Conservation (phyloP, 2,888 invertebrate species). For the Cryptocheilus praepositus region DNA sequence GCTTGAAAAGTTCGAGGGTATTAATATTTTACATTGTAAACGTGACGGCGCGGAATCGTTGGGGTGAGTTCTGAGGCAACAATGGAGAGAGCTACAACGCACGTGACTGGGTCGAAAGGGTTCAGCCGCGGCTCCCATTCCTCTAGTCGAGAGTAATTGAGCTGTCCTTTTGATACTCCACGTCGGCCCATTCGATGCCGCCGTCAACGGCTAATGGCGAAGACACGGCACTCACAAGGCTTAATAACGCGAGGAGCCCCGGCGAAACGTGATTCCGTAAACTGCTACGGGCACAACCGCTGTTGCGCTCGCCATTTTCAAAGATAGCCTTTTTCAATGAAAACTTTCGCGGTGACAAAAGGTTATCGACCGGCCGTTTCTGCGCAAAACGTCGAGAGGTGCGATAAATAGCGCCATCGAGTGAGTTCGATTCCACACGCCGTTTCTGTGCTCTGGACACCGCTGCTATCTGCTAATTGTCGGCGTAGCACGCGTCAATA, state of each 20-base stretch:
- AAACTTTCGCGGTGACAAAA: too few species aligned
- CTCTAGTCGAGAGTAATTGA: slow-evolving; percentile 29
- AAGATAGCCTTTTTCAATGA: too few species aligned
- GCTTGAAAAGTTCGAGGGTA: slow-evolving; percentile 24
- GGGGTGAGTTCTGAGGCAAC: slow-evolving; percentile 1
- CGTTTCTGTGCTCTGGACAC: too few species aligned
- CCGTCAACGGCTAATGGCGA: slow-evolving; percentile 26
- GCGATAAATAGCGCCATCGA: too few species aligned
- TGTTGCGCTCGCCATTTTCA: too few species aligned
- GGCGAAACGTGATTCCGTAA: too few species aligned
- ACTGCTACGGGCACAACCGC: too few species aligned
- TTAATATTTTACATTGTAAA: slow-evolving; percentile 49
- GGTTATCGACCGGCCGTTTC: too few species aligned
- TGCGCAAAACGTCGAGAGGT: too few species aligned
- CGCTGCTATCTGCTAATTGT: too few species aligned
- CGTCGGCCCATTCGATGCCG: slow-evolving; percentile 10
- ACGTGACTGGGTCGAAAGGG: slow-evolving; percentile 5
- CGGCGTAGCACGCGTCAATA: too few species aligned
- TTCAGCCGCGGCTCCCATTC: slow-evolving; percentile 1
- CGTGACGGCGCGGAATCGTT: slow-evolving; percentile 25
- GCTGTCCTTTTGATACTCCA: slow-evolving; percentile 25
- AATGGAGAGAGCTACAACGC: slow-evolving; percentile 4
- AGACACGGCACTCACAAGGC: slow-evolving; percentile 35
- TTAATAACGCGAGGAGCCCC: slow-evolving; percentile 11
- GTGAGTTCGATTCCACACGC: too few species aligned